Conservation (phyloP, 2,888 invertebrate genomes). For the Cheilosia scutellata region DNA sequence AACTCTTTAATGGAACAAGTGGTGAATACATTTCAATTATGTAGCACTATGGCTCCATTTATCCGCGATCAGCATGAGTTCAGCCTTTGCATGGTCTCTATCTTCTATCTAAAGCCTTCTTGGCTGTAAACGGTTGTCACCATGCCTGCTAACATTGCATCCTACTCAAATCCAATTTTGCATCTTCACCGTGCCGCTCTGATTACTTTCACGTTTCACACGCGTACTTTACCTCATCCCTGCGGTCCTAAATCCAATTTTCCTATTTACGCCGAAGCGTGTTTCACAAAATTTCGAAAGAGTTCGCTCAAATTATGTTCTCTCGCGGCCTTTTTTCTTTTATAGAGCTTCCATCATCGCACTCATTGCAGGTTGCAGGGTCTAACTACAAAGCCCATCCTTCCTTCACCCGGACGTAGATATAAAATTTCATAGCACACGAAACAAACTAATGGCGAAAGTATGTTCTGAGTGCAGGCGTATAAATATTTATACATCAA, state of each 20-base stretch:
- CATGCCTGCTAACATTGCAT: too few species aligned
- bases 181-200: too few species aligned
- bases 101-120: not conserved
- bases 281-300: conserved; percentile 24
- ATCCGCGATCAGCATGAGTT: too few species aligned
- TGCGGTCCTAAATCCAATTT: conserved; percentile 14
- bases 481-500: conserved; percentile 46
- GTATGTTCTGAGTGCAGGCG: conserved; percentile 37
- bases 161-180: not conserved
- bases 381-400: conserved; percentile 14
- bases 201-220: not conserved
- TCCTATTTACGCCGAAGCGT: not conserved
- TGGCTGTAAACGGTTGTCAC: too few species aligned
- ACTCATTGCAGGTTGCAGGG: not conserved
- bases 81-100: not conserved
- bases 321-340: not conserved
- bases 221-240: conserved; percentile 1
- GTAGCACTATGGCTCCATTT: too few species aligned
- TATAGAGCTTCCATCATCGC: conserved; percentile 18
- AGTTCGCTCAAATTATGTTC: conserved; percentile 8
- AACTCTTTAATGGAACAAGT: too few species aligned
- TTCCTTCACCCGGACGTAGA: conserved; percentile 1
- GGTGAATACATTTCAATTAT: too few species aligned
- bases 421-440: conserved; percentile 31
- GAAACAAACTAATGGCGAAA: conserved; percentile 52